Conservation (phyloP, 2,797 vertebrate species). For the Rhinatrema bivittatum region DNA sequence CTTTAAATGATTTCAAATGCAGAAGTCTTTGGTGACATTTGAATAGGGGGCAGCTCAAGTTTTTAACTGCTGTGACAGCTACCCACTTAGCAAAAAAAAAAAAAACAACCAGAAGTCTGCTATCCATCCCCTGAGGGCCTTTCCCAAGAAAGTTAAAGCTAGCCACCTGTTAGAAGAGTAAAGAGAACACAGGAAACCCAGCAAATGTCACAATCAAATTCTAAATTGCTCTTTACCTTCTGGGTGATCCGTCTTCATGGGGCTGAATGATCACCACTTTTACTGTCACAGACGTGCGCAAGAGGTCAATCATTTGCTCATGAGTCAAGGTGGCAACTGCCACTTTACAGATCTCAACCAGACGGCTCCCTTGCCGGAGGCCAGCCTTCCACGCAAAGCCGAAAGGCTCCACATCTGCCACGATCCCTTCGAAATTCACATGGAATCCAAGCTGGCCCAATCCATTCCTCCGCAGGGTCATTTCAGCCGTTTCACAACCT, state of each 20-base stretch:
- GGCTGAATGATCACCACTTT: conserved; percentile 96
- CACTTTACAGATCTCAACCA: conserved; percentile 97
- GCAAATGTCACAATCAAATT: background rate
- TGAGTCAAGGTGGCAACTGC: conserved; percentile 91
- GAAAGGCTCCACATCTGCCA: conserved; percentile 92
- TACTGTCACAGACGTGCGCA: conserved; percentile 85
- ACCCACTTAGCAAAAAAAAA: background rate
- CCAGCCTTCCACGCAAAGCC: conserved; percentile 96
- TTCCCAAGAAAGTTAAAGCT: background rate
- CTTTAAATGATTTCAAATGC: background rate
- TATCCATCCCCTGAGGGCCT: background rate
- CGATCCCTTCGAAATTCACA: conserved; percentile 94
- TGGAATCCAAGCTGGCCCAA: conserved; percentile 95
- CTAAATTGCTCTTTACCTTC: conserved; percentile 67
- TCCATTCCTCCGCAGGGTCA: conserved; percentile 83
- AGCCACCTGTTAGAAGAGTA: accelerated
- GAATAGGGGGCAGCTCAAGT: background rate
- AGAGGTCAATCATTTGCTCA: conserved; percentile 95
- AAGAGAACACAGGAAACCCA: accelerated
- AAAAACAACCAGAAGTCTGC: no score
- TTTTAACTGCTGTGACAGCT: background rate
- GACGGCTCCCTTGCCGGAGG: conserved; percentile 85
- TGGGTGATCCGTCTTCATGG: conserved; percentile 82
- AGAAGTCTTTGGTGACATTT: background rate
- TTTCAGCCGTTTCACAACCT: conserved; percentile 90